Conservation (phyloP, 2,797 vertebrate genomes). For the Mus minutoides region DNA sequence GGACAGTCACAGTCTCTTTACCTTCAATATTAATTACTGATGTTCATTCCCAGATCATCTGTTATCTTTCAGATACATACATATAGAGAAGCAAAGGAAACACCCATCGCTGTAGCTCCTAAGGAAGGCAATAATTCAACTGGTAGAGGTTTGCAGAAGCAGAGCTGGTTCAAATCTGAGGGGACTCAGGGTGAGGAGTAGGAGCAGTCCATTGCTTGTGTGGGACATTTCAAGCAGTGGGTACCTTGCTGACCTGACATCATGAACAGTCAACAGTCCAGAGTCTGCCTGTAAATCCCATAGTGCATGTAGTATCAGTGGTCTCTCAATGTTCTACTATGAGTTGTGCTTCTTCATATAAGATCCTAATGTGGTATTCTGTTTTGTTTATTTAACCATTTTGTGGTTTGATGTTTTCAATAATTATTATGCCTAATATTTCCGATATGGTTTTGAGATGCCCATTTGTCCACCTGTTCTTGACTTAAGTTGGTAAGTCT, state of each 20-base stretch:
- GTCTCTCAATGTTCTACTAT: rapidly evolving
- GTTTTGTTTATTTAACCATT: background rate
- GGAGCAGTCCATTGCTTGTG: too few relatives aligned
- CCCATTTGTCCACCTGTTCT: background rate
- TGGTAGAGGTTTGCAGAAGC: background rate
- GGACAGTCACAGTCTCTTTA: background rate
- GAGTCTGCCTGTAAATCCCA: background rate
- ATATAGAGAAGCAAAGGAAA: background rate
- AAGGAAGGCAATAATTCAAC: background rate
- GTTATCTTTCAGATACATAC: background rate
- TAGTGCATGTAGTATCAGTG: too few relatives aligned
- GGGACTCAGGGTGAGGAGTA: too few relatives aligned
- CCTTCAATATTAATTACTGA: background rate
- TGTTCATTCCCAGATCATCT: background rate
- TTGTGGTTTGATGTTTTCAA: background rate
- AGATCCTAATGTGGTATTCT: too few relatives aligned
- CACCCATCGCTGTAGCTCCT: background rate
- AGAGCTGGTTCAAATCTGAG: background rate
- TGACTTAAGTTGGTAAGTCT: too few relatives aligned
- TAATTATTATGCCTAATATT: background rate
- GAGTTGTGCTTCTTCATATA: background rate
- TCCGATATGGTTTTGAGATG: background rate
- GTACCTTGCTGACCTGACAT: background rate
- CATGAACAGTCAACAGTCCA: background rate
- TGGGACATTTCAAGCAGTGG: background rate